Conservation (phyloP, 2,797 vertebrate species). For the Psittacula echo region DNA sequence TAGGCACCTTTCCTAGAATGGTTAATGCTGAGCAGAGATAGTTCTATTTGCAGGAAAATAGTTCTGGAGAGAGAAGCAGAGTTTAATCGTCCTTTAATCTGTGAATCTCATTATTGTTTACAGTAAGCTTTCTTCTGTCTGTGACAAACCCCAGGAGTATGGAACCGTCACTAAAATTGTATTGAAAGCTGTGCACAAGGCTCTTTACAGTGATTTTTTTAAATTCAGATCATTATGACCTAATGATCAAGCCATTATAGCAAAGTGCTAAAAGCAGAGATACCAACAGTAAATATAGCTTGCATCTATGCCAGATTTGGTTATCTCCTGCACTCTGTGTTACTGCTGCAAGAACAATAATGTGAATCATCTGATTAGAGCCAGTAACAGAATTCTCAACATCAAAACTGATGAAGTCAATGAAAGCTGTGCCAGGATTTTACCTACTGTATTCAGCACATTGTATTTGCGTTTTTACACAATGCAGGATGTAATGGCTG, state of each 20-base stretch:
- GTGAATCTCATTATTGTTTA: background rate
- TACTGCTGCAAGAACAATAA: slow-evolving; percentile 60
- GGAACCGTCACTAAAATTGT: background rate
- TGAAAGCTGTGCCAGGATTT: slow-evolving; percentile 30
- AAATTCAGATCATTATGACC: slow-evolving; percentile 41
- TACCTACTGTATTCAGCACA: slow-evolving; percentile 20
- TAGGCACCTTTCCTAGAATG: background rate
- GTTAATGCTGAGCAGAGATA: background rate
- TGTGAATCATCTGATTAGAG: slow-evolving; percentile 55
- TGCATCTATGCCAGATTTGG: slow-evolving; percentile 26
- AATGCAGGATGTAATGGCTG: background rate
- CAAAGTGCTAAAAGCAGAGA: slow-evolving; percentile 38
- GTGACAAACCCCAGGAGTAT: background rate
- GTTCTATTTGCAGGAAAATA: background rate
- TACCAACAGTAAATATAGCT: slow-evolving; percentile 28
- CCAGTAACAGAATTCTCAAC: slow-evolving; percentile 26
- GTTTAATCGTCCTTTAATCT: background rate
- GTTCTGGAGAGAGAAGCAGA: background rate
- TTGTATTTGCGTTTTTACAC: slow-evolving; percentile 13
- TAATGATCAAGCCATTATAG: slow-evolving; percentile 53
- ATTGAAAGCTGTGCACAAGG: background rate
- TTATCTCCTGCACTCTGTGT: slow-evolving; percentile 32
- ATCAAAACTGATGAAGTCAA: slow-evolving; percentile 49
- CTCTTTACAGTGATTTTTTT: slow-evolving; percentile 12
- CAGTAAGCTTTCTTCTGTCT: background rate